Evolutionary conservation across 2,888 invertebrate genomes (phyloP), one percentile per base, ranked within the genome.

Genomic region (Harmothoe impar): DNA sequence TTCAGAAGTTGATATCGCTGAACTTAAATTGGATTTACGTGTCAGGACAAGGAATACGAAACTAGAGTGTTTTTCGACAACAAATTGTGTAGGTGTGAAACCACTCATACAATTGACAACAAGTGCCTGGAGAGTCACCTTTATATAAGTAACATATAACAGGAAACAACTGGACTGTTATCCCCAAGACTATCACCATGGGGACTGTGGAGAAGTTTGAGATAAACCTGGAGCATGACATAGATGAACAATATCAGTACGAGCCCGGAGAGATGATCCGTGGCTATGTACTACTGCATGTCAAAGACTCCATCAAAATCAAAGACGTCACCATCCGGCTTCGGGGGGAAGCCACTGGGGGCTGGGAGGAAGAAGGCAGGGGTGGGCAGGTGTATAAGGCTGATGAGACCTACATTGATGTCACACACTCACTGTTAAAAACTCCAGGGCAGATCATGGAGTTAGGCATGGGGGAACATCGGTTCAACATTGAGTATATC

Each of bases 211-310:
- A 93, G 77, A 91, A 91, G 77, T 92, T 95, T 84, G 93, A 93
- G 43, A 95, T 95, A 5, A 92, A 92, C 29, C 92, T 96, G 56
- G 95, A 95, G 91, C 95, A 95, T 91, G 95, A 96, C 91, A 96
- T 96, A 25, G 95, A 96, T 92, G 95, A 95, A 91, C 95, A 96
- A 91, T 96, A 96, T 91, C 95, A 95, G 93, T 95, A 95, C 89
- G 95, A 95, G 89, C 95, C 95, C 0, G 95, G 95, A 15, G 95
- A 96, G 93, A 93, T 94, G 31, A 92, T 96, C 23, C 90, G 94
- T 7, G 95, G 95, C 1, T 91, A 91, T 12, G 91, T 93, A 5
- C 52, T 93, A 25, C 90, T 93, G 23, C 20, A 31, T 17, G 72
- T 91, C 1, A 90, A 56, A 0, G 93, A 92, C 29, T 78, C 91